Conservation (phyloP, 92 coral and sea anemone species). For the Parazoanthus swiftii region DNA sequence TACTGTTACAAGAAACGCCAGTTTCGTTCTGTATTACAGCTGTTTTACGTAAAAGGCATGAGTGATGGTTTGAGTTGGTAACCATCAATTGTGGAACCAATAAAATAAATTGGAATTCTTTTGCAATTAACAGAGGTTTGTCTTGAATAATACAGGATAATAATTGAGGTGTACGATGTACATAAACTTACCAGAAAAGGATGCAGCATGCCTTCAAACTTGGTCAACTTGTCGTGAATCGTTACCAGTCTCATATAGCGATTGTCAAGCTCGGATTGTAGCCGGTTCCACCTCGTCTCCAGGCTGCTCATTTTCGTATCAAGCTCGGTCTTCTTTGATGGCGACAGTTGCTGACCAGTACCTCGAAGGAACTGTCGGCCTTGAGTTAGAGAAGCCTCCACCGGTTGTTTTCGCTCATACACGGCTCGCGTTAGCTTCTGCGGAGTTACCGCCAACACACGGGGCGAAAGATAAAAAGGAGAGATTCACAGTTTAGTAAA, state of each 20-base stretch:
- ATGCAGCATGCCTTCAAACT: constrained; percentile 91
- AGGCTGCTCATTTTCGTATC: constrained; percentile 95
- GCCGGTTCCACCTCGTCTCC: constrained; percentile 93
- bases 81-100: no score
- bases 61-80: no score
- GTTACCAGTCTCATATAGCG: constrained; percentile 95
- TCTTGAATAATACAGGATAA: no score
- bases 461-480: background rate
- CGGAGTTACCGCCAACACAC: background rate
- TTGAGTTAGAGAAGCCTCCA: constrained; percentile 83
- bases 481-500: background rate
- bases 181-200: constrained; percentile 85
- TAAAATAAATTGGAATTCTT: no score
- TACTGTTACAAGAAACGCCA: no score
- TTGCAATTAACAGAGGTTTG: no score
- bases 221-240: constrained; percentile 92
- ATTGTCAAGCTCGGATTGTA: constrained; percentile 96
- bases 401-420: constrained; percentile 93
- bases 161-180: no score
- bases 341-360: constrained; percentile 72
- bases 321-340: constrained; percentile 78
- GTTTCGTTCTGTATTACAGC: no score
- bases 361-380: constrained; percentile 90
- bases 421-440: constrained; percentile 94
- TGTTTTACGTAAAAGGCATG: no score